A percentile compares a stretch with the other conserved stretches of the same genome.
These are phyloP conservation scores for Endomychus coccineus DNA, from an alignment of 2,888 invertebrate species.

Conservation along the genomic window DNA sequence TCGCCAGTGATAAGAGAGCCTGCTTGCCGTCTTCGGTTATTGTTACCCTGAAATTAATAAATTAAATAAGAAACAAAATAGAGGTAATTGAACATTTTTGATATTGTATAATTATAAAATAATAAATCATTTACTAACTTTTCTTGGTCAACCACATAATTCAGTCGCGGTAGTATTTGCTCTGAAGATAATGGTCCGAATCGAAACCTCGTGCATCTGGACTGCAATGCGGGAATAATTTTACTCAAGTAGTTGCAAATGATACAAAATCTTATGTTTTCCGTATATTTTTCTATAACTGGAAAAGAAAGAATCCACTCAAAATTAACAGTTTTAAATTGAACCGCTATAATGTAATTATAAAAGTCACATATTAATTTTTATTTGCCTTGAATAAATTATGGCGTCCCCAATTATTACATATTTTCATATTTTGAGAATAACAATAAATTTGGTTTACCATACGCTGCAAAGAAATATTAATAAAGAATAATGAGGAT, in stretches of 20 bases:
- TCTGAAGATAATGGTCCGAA: constrained; percentile 82
- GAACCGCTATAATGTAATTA: neutral
- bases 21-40: constrained; percentile 82
- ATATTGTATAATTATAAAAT: neutral
- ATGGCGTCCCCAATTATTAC: too few relatives aligned
- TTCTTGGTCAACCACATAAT: constrained; percentile 76
- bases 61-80: constrained; percentile 13
- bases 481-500: too few relatives aligned
- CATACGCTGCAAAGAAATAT: too few relatives aligned
- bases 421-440: too few relatives aligned
- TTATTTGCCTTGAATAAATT: too few relatives aligned
- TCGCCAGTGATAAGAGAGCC: constrained; percentile 81
- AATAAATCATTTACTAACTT: constrained; percentile 49
- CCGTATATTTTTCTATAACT: constrained; percentile 99
- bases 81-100: constrained; percentile 1
- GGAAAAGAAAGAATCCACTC: constrained; percentile 35
- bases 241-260: constrained; percentile 98
- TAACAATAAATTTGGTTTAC: too few relatives aligned
- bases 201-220: constrained; percentile 92
- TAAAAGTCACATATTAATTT: too few relatives aligned
- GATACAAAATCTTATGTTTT: constrained; percentile 96
- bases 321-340: constrained; percentile 1
- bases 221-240: constrained; percentile 97
- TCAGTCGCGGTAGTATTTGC: constrained; percentile 84
- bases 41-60: constrained; percentile 56